Evolutionary conservation across 2,888 invertebrate genomes (phyloP).

Genomic region (Nephrocerus scutellatus): DNA sequence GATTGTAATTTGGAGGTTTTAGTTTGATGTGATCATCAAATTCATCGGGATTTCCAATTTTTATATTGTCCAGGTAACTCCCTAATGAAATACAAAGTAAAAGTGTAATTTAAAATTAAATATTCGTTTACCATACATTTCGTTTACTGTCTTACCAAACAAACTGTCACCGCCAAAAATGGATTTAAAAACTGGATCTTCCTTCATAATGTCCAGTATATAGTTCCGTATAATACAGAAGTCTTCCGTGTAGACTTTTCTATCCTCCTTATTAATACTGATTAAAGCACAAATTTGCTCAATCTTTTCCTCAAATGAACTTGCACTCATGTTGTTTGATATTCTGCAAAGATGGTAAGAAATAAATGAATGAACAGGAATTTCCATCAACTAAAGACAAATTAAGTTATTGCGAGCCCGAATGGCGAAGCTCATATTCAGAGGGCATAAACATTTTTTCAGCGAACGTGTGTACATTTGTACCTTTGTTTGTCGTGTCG

Average conservation of each 20-base stretch:
- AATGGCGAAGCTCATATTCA: no score
- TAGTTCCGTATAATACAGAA: slow-evolving; percentile 14
- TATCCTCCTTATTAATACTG: slow-evolving; percentile 15
- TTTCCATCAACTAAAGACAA: no score
- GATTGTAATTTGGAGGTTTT: slow-evolving; percentile 14
- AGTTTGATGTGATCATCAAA: slow-evolving; percentile 26
- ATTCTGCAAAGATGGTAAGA: no score
- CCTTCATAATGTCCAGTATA: slow-evolving; percentile 16
- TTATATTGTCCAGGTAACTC: slow-evolving; percentile 26
- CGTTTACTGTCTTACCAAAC: slow-evolving; percentile 19
- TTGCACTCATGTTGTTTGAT: no score
- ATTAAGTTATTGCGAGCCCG: no score
- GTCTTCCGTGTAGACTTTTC: slow-evolving; percentile 12
- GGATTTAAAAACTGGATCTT: slow-evolving; percentile 13
- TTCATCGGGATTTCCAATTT: slow-evolving; percentile 24
- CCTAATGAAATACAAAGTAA: slow-evolving; percentile 17
- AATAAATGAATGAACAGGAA: no score
- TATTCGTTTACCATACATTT: background rate
- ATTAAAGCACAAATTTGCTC: no score
- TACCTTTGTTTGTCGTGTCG: no score
- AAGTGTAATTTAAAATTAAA: background rate
- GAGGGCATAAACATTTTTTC: no score
- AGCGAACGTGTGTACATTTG: no score
- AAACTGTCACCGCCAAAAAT: slow-evolving; percentile 20
- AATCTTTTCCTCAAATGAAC: no score